Base-by-base conservation (phyloP, 2,888 invertebrate genomes). In the Zygogramma bicolorata region DNA sequence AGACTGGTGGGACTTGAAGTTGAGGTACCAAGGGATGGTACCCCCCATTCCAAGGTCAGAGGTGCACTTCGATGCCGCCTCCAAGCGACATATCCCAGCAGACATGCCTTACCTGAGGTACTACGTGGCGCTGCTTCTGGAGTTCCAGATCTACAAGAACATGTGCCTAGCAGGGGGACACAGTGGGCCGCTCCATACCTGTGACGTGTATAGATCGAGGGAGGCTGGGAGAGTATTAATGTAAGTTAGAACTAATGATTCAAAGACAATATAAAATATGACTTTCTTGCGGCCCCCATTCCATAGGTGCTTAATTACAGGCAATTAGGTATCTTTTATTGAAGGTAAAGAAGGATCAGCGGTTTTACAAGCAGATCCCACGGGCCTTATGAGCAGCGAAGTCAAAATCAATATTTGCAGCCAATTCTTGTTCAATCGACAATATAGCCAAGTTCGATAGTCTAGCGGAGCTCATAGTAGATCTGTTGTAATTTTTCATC, bases 81-180 rank as follows among this genome's bases (percentile, higher is more conserved):
- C 95, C 0, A 96, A 96, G 81, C 94, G 94, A 83, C 96, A 96
- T 82, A 88, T 96, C 6, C 91, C 94, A 3, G 92, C 93, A 2
- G 94, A 95, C 85, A 89, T 91, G 86, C 90, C 91, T 73, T 92
- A 90, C 85, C 89, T 89, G 78, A 93, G 95, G 84, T 96, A 96
- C 85, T 96, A 96, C 84, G 91, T 96, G 1, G 93, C 94, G 0
- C 91, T 93, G 18, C 88, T 96, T 4, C 87, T 96, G 68, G 95
- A 97, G 88, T 97, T 96, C 88, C 96, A 96, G 88, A 90, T 97
- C 63, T 94, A 93, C 84, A 92, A 94, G 79, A 91, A 93, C 42
- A 88, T 96, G 70, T 97, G 96, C 83, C 85, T 88, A 0, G 93
- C 91, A 1, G 90, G 95, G 0, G 93, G 93, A 0, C 93, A 95